A percentile compares a stretch with the other conserved stretches of the same genome.
Evolutionary conservation across 2,797 vertebrate species (phyloP).

Genomic region (Hemibagrus guttatus): DNA sequence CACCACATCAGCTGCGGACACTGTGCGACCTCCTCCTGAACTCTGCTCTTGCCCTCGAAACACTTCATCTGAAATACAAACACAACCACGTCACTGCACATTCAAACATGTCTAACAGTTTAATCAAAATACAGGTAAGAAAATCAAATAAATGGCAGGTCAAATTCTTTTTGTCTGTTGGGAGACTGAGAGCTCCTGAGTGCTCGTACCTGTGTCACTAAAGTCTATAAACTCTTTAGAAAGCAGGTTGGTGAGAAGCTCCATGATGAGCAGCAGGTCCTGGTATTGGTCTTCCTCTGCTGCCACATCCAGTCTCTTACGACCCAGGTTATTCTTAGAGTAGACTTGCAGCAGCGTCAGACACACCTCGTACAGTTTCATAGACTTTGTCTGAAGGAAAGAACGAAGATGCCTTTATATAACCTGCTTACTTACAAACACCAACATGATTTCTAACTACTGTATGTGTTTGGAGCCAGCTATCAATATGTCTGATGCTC

Average conservation of each 20-base stretch:
- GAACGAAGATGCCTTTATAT: neutral
- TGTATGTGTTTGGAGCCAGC: neutral
- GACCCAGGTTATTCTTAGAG: conserved; percentile 94
- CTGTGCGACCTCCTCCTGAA: conserved; percentile 81
- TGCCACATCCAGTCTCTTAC: conserved; percentile 87
- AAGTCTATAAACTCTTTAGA: conserved; percentile 99
- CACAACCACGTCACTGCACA: neutral
- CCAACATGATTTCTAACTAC: neutral
- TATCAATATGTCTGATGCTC: neutral
- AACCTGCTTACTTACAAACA: neutral
- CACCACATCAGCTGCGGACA: conserved; percentile 96
- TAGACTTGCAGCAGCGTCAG: conserved; percentile 96
- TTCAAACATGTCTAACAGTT: neutral
- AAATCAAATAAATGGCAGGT: neutral
- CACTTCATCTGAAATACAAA: conserved; percentile 83
- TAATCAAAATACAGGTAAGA: neutral
- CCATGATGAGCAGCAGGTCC: conserved; percentile 98
- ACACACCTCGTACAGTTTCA: conserved; percentile 98
- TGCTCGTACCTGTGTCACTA: conserved; percentile 88
- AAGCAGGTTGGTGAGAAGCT: conserved; percentile 96
- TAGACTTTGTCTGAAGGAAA: conserved; percentile 86
- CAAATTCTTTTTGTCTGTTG: neutral
- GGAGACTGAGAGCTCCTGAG: neutral
- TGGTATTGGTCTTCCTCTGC: conserved; percentile 98
- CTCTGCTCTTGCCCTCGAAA: conserved; percentile 94